phyloP scores from a whole-genome alignment of 2,113 vertebrate species.

The Periophthalmus modestus region DNA sequence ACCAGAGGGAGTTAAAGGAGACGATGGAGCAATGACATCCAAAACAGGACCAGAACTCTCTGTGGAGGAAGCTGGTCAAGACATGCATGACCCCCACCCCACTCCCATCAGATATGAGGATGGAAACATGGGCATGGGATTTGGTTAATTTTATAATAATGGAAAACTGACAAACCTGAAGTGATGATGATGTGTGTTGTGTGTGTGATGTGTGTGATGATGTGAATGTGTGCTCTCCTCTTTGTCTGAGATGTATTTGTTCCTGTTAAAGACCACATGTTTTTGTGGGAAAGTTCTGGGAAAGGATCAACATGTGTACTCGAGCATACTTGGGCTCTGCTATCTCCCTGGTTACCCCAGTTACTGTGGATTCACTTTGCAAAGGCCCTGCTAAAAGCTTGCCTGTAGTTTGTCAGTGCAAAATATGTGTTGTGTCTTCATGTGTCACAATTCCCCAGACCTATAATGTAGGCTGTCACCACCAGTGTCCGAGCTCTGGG shows the following conservation, averaged over 20 bases:
- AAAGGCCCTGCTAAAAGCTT: constrained; percentile 37
- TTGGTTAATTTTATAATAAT: no score
- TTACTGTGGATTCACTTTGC: constrained; percentile 43
- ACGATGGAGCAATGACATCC: not conserved
- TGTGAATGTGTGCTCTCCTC: not conserved
- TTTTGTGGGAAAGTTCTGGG: not conserved
- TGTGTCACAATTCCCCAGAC: not conserved
- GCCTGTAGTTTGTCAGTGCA: no score
- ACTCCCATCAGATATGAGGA: not conserved
- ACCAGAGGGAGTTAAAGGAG: not conserved
- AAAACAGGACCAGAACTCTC: no score
- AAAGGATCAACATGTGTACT: constrained; percentile 6
- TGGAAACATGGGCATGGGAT: not conserved
- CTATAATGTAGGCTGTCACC: not conserved
- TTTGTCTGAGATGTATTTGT: not conserved
- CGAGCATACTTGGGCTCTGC: constrained; percentile 43
- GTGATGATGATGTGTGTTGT: constrained; percentile 41
- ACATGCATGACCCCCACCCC: no score
- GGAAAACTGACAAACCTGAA: constrained; percentile 18
- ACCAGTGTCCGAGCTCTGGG: not conserved
- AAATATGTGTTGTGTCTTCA: no score
- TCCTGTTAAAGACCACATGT: not conserved
- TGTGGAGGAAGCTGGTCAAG: no score
- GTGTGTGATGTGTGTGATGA: no score
- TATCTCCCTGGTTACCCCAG: constrained; percentile 73